phyloP scores from a whole-genome alignment of 2,888 invertebrate species.

The Epistrophe grossulariae region DNA sequence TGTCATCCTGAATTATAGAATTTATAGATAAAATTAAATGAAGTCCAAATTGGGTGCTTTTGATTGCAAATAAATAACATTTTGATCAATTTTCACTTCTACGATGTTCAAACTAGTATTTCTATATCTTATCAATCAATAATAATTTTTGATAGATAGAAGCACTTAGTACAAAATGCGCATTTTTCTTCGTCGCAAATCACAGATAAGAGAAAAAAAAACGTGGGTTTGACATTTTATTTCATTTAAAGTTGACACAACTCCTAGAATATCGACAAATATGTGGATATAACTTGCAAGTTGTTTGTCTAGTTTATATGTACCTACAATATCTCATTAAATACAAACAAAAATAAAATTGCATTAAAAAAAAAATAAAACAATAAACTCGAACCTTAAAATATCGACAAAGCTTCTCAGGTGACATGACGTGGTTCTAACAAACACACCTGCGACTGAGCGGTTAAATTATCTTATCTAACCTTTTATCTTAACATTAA shows the following conservation, averaged over 20 bases:
- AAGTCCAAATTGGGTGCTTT: neutral
- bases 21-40: neutral
- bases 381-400: neutral
- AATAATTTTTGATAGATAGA: neutral
- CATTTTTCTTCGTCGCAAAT: constrained; percentile 12
- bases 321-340: neutral
- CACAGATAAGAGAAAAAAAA: constrained; percentile 18
- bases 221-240: constrained; percentile 7
- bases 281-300: neutral
- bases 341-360: too few relatives aligned
- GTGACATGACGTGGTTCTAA: constrained; percentile 33
- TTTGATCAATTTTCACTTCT: neutral
- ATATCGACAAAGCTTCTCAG: constrained; percentile 32
- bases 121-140: neutral
- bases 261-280: neutral
- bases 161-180: neutral
- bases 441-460: constrained; percentile 60
- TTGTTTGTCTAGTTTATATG: neutral
- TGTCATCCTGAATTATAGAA: too few relatives aligned
- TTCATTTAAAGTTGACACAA: neutral
- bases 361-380: neutral
- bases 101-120: neutral
- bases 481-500: constrained; percentile 53
- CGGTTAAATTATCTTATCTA: constrained; percentile 32
- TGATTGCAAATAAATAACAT: neutral